These are phyloP conservation scores for Seriola dumerili DNA, from an alignment of 2,113 vertebrate species.

Conservation along the genomic window DNA sequence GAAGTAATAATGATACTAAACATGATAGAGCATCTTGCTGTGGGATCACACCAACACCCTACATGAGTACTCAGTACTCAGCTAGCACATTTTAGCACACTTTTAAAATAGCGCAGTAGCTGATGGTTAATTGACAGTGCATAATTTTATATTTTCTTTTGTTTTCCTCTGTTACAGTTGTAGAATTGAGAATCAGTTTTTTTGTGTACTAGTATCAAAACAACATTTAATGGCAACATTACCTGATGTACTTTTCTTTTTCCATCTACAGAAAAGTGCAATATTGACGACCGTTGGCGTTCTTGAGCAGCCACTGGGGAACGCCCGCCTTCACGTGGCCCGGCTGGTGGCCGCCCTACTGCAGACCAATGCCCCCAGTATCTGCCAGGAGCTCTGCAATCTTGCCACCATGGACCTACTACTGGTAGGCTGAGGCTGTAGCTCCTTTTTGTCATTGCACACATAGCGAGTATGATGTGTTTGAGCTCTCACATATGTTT, in stretches of 20 bases:
- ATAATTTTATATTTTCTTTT: not conserved
- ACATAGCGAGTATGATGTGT: not conserved
- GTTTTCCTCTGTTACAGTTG: not conserved
- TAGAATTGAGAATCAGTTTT: not conserved
- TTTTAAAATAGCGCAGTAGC: too few species aligned
- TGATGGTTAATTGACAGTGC: not conserved
- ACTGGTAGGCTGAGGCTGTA: conserved; percentile 85
- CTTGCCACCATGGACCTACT: conserved; percentile 93
- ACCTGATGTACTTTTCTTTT: not conserved
- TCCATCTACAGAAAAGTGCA: conserved; percentile 86
- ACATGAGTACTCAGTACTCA: too few species aligned
- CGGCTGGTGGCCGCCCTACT: conserved; percentile 94
- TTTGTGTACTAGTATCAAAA: not conserved
- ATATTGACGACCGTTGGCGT: conserved; percentile 96
- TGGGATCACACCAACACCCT: too few species aligned
- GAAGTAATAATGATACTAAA: not conserved
- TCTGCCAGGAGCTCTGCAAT: conserved; percentile 94
- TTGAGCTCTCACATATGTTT: not conserved
- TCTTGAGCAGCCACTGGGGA: conserved; percentile 95
- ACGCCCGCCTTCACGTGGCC: conserved; percentile 92
- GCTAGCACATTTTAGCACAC: too few species aligned
- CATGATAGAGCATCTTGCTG: too few species aligned
- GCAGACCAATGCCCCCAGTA: conserved; percentile 89
- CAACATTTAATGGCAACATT: not conserved
- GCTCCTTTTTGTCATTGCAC: too few species aligned